Conservation (phyloP, 92 coral and sea anemone genomes). For the Porites cylindrica region DNA sequence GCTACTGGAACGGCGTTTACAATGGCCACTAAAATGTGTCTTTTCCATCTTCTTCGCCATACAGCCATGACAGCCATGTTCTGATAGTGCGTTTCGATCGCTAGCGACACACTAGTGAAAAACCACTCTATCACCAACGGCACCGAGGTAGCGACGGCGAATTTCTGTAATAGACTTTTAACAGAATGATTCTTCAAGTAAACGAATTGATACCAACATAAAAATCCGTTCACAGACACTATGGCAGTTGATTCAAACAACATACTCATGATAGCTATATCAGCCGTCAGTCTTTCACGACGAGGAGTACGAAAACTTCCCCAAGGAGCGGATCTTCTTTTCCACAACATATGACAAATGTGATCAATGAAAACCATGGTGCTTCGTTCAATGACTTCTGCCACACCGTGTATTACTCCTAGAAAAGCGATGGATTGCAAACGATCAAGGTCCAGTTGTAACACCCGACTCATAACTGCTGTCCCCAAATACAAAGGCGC, state of each 20-base stretch:
- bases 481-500: not conserved
- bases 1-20: slow-evolving; percentile 14
- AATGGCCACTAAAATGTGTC: slow-evolving; percentile 5
- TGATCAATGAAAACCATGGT: slow-evolving; percentile 16
- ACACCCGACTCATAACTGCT: not conserved
- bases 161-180: not conserved
- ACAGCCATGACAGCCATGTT: slow-evolving; percentile 57
- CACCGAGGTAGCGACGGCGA: slow-evolving; percentile 22
- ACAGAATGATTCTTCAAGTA: slow-evolving; percentile 2
- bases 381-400: slow-evolving; percentile 27
- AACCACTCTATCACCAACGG: slow-evolving; percentile 47
- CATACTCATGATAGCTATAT: slow-evolving; percentile 44
- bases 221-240: slow-evolving; percentile 20
- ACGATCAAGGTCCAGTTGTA: not conserved
- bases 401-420: slow-evolving; percentile 7
- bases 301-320: slow-evolving; percentile 55
- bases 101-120: slow-evolving; percentile 32
- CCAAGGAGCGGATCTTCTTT: slow-evolving; percentile 27
- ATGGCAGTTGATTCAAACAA: slow-evolving; percentile 29
- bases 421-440: slow-evolving; percentile 3
- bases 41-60: slow-evolving; percentile 32
- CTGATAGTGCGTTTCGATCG: slow-evolving; percentile 45
- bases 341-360: not conserved
- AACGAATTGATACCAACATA: slow-evolving; percentile 7
- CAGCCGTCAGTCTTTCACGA: slow-evolving; percentile 43